Evolutionary conservation across 2,888 invertebrate genomes (phyloP).

Genomic region (Reticulitermes lucifugus): DNA sequence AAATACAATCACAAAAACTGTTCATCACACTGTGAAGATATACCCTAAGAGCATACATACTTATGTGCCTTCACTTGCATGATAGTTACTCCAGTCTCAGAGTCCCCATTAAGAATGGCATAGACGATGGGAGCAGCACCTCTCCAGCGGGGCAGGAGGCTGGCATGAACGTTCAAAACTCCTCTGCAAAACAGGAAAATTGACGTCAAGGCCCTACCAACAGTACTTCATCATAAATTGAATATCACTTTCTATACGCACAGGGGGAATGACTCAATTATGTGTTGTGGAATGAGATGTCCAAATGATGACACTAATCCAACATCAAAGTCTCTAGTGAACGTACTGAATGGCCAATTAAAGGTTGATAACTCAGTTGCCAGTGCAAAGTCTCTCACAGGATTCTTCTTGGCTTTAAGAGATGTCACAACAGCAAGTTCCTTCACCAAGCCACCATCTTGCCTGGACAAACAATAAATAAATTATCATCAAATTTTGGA

Average conservation of each 20-base stretch:
- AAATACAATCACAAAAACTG: too few species aligned
- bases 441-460: slow-evolving; percentile 65
- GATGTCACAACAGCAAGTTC: slow-evolving; percentile 79
- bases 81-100: slow-evolving; percentile 83
- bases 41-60: slow-evolving; percentile 56
- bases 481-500: too few species aligned
- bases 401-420: slow-evolving; percentile 70
- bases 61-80: slow-evolving; percentile 86
- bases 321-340: slow-evolving; percentile 75
- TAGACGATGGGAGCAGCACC: slow-evolving; percentile 94
- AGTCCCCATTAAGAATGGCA: slow-evolving; percentile 86
- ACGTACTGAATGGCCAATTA: slow-evolving; percentile 73
- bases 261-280: slow-evolving; percentile 85
- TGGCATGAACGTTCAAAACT: slow-evolving; percentile 94
- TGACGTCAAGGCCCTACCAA: not conserved
- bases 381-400: slow-evolving; percentile 76
- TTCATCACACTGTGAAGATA: too few species aligned
- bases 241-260: slow-evolving; percentile 67
- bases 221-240: not conserved
- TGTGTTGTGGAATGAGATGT: slow-evolving; percentile 81
- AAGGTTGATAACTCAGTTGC: slow-evolving; percentile 70
- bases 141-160: slow-evolving; percentile 90
- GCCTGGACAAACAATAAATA: slow-evolving; percentile 62
- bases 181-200: slow-evolving; percentile 72
- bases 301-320: slow-evolving; percentile 96